Conservation (phyloP, 1,140 invertebrate genomes). For the Hypothenemus hampei region DNA sequence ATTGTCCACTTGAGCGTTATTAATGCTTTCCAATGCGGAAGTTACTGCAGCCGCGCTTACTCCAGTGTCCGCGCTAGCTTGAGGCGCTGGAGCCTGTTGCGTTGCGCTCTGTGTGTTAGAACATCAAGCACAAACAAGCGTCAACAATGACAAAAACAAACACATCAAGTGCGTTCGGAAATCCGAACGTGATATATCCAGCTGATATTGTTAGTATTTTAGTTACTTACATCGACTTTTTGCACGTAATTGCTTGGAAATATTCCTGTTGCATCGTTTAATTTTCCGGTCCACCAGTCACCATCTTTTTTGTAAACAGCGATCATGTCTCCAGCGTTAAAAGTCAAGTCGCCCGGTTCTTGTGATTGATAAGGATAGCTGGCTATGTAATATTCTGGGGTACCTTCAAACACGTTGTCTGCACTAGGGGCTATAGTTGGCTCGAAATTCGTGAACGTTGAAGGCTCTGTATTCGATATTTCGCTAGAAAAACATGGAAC, state of each 20-base stretch:
- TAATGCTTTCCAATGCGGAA: conserved; percentile 26
- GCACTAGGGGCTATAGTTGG: neutral
- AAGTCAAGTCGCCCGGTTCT: conserved; percentile 87
- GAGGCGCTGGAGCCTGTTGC: neutral
- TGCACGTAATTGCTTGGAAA: conserved; percentile 94
- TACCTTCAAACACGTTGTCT: conserved; percentile 37
- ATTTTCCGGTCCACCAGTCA: conserved; percentile 97
- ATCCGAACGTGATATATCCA: too few species aligned
- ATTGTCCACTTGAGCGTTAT: conserved; percentile 36
- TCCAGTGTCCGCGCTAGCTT: neutral
- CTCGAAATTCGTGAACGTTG: too few species aligned
- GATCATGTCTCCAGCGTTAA: conserved; percentile 87
- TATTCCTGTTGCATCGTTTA: conserved; percentile 70
- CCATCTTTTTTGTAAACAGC: conserved; percentile 84
- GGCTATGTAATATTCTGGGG: conserved; percentile 76
- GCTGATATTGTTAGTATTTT: too few species aligned
- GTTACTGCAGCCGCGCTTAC: conserved; percentile 24
- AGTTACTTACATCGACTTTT: conserved; percentile 49
- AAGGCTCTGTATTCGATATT: too few species aligned
- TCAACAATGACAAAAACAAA: neutral
- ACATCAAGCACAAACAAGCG: conserved; percentile 8
- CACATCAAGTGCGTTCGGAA: too few species aligned
- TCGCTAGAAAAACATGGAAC: too few species aligned
- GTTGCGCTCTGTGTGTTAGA: neutral
- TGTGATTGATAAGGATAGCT: conserved; percentile 79